Evolutionary conservation across 1,140 invertebrate species (phyloP).

Genomic region (Drosophila bocqueti): DNA sequence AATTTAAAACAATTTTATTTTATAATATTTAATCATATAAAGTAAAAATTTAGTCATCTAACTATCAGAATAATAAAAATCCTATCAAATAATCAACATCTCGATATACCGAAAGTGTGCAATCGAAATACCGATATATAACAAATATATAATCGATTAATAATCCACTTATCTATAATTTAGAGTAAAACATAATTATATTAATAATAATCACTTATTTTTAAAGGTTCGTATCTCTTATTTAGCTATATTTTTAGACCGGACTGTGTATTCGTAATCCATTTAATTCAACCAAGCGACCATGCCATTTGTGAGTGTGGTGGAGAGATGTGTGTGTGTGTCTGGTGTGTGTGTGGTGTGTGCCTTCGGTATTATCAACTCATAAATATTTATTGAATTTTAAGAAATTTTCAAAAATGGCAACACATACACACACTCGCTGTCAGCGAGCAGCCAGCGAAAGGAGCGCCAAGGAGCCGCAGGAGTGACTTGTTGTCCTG

Average conservation of each 20-base stretch:
- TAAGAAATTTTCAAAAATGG: slow-evolving; percentile 80
- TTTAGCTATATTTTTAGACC: not conserved
- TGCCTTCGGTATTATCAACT: slow-evolving; percentile 77
- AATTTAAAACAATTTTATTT: too few species aligned
- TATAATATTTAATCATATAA: too few species aligned
- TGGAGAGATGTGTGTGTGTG: slow-evolving; percentile 12
- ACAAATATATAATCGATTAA: too few species aligned
- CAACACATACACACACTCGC: slow-evolving; percentile 27
- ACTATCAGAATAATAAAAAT: too few species aligned
- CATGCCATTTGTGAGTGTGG: slow-evolving; percentile 48
- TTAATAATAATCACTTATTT: not conserved
- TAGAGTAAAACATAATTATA: too few species aligned
- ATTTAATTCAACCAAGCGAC: slow-evolving; percentile 79
- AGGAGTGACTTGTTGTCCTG: slow-evolving; percentile 50
- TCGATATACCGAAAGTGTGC: too few species aligned
- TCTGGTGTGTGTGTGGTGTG: slow-evolving; percentile 16
- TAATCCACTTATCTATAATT: too few species aligned
- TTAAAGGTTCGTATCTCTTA: too few species aligned
- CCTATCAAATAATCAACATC: too few species aligned
- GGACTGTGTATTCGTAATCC: slow-evolving; percentile 67
- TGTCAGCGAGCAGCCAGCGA: not conserved
- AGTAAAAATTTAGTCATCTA: too few species aligned
- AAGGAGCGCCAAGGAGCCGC: slow-evolving; percentile 12
- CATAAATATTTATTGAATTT: slow-evolving; percentile 84
- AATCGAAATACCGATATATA: too few species aligned